A percentile compares a stretch with the other conserved stretches of the same genome.
These are phyloP conservation scores for Entelurus aequoreus DNA, from an alignment of 2,113 vertebrate species.

Conservation along the genomic window DNA sequence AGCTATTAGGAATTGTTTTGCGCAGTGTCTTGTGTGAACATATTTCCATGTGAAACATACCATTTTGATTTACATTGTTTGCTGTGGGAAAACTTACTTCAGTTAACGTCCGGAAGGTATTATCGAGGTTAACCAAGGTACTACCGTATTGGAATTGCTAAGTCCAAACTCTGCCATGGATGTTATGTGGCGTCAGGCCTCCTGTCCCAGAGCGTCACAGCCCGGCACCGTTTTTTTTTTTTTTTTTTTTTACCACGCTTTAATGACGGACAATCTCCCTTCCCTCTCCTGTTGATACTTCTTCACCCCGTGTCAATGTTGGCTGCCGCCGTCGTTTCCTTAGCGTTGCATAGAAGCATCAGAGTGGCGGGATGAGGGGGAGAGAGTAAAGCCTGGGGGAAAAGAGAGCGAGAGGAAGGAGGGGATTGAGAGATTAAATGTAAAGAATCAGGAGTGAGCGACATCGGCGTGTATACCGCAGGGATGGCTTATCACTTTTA, in stretches of 20 bases:
- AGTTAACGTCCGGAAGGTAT: no score
- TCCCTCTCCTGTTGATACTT: neutral
- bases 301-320: conserved; percentile 15
- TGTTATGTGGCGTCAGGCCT: neutral
- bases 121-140: no score
- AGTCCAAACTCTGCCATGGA: neutral
- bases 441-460: conserved; percentile 25
- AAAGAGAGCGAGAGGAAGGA: neutral
- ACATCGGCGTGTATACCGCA: conserved; percentile 37
- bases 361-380: neutral
- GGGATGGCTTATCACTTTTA: conserved; percentile 69
- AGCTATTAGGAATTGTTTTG: no score
- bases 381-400: conserved; percentile 14
- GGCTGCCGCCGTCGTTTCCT: conserved; percentile 25
- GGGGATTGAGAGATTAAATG: conserved; percentile 51
- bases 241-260: conserved; percentile 3
- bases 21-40: no score
- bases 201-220: conserved; percentile 17
- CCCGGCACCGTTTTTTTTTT: conserved; percentile 4
- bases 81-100: no score
- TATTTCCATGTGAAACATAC: no score
- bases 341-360: conserved; percentile 24
- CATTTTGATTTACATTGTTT: no score
- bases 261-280: conserved; percentile 43
- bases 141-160: no score